Evolutionary conservation across 2,797 vertebrate species (phyloP).

Genomic region (Acanthurus leucopareius): DNA sequence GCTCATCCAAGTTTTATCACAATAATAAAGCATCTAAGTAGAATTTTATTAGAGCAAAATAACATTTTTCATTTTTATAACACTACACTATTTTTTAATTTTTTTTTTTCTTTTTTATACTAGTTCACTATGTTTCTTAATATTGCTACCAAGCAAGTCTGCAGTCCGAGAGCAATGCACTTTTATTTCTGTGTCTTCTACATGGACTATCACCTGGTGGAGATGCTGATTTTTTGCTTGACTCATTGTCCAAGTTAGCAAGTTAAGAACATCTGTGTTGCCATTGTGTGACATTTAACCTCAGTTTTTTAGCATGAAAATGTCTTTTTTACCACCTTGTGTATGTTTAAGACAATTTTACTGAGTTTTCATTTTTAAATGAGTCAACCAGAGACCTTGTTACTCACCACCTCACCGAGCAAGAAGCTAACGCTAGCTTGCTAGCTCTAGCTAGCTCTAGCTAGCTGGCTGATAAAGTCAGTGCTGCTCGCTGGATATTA

Average conservation of each 20-base stretch:
- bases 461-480: conserved; percentile 3
- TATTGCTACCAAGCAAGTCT: neutral
- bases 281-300: neutral
- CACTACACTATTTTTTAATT: too few relatives aligned
- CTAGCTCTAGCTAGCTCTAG: conserved; percentile 4
- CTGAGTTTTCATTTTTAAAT: neutral
- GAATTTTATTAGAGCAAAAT: neutral
- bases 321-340: neutral
- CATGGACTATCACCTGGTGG: neutral
- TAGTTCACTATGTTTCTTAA: neutral
- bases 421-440: neutral
- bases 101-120: neutral
- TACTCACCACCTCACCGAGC: too few relatives aligned
- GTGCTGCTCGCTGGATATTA: too few relatives aligned
- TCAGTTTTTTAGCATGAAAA: neutral
- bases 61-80: neutral
- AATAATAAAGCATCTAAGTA: neutral
- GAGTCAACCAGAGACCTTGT: too few relatives aligned
- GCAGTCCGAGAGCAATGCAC: neutral
- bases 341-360: neutral
- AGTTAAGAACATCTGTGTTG: too few relatives aligned
- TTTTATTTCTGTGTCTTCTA: neutral
- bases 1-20: neutral
- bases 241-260: neutral
- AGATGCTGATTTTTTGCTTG: neutral